Evolutionary conservation across 1,140 invertebrate genomes (phyloP), one percentile per base, ranked within the genome.

Genomic region (Rhizoglyphus robini): DNA sequence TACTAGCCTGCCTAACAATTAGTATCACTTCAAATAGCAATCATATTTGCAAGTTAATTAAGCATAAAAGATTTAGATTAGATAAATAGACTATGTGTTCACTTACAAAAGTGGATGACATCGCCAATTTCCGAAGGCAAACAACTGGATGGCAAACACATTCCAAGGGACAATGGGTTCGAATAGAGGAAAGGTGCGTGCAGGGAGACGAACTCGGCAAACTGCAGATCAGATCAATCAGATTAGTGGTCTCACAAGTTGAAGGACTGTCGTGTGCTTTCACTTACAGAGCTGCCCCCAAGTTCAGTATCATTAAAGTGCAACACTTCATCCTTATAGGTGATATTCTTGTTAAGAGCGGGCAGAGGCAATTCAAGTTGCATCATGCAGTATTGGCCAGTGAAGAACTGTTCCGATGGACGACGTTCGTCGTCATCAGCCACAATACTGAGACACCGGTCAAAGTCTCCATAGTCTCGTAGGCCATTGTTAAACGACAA

Each of bases 61-160:
- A n/a, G n/a, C n/a, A n/a, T n/a, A n/a, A n/a, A n/a, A n/a, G n/a
- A n/a, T n/a, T n/a, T n/a, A n/a, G n/a, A n/a, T n/a, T 18, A 63
- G 25, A 63, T 41, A 18, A 57, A n/a, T 47, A 20, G 61, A 47
- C 13, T 23, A 5, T 5, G 30, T 27, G 18, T 65, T 13, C 41
- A 54, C 63, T 64, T 31, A 64, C 63, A 54, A 54, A 41, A 31
- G 30, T 65, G 36, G 15, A 34, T 11, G 27, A 65, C 47, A 18
- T 54, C 30, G 23, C 30, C 48, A 15, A 65, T 57, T 15, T 65
- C 63, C 20, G 15, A 30, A 2, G 63, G 30, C 8, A 20, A 31
- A 29, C 63, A 65, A 34, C 20, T 36, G 18, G 63, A 65, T 18
- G 63, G 63, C 4, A 65, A 4, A 46, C 63, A 65, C 20, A 65